Evolutionary conservation across 2,888 invertebrate genomes (phyloP).

Genomic region (Anorthoa munda): DNA sequence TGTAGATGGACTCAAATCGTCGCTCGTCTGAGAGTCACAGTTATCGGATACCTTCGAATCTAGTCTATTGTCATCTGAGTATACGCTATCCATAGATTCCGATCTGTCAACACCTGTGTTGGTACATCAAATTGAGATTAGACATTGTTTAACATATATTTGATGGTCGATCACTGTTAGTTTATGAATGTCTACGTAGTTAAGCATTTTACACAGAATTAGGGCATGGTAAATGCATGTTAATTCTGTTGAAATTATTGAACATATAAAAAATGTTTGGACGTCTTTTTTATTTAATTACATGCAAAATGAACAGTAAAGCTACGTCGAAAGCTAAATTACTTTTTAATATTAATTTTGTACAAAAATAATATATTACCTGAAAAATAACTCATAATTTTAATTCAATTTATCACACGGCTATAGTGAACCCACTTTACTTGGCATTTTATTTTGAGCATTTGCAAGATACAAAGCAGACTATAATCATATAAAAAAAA

Average conservation of each 20-base stretch:
- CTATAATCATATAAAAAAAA: slow-evolving; percentile 26
- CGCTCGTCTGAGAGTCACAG: slow-evolving; percentile 77
- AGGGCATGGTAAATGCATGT: slow-evolving; percentile 84
- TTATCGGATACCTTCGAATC: slow-evolving; percentile 76
- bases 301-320: slow-evolving; percentile 52
- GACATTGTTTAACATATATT: slow-evolving; percentile 72
- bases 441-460: slow-evolving; percentile 37
- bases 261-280: slow-evolving; percentile 27
- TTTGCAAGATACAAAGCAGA: slow-evolving; percentile 62
- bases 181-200: slow-evolving; percentile 71
- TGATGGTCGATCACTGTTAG: slow-evolving; percentile 73
- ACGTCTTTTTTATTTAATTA: slow-evolving; percentile 33
- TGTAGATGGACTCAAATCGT: slow-evolving; percentile 77
- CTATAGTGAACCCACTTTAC: not conserved
- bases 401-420: not conserved
- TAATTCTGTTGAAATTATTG: slow-evolving; percentile 71
- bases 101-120: slow-evolving; percentile 88
- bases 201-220: slow-evolving; percentile 84
- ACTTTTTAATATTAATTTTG: not conserved
- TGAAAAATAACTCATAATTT: slow-evolving; percentile 17
- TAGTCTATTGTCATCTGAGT: slow-evolving; percentile 79
- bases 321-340: slow-evolving; percentile 2
- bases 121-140: slow-evolving; percentile 85
- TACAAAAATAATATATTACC: slow-evolving; percentile 9
- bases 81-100: slow-evolving; percentile 84